Evolutionary conservation across 1,140 invertebrate genomes (phyloP), one percentile per base, ranked within the genome.

Genomic region (Nasonia longicornis): DNA sequence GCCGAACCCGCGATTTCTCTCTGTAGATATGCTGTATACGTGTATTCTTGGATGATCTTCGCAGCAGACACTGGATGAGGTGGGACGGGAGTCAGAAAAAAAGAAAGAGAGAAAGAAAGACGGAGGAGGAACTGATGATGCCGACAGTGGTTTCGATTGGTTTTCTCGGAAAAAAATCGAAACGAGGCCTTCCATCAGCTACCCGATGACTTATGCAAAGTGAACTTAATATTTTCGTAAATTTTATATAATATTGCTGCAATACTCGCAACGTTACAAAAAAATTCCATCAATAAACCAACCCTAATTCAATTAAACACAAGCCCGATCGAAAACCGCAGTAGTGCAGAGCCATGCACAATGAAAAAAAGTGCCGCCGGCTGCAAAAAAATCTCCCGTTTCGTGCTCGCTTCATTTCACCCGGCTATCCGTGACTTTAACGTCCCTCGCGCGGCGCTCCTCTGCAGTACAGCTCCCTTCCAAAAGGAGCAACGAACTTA

Each of bases 401-500:
- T 20, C 20, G 29, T 52, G 14, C 52, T 16, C 31, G 29, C 12
- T 64, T 63, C 48, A 20, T 26, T 75, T 63, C 58, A 64, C n/a
- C 35, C 58, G 7, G 22, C 52, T 26, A 26, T n/a, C 45, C 45
- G 35, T 52, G 26, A 58, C 31, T 29, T 74, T 58, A 31, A 26
- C 45, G 22, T 74, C 26, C 45, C 26, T 48, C 42, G 4, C 12
- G 8, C 71, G 12, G 31, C 48, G 48, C 45, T 52, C 12, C 16
- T 16, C 48, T 3, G 48, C 16, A 58, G 52, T 58, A 58, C 20
- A 58, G 52, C 20, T 20, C 52, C 52, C n/a, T 58, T 58, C 72
- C 72, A 74, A 74, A 63, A 75, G n/a, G 52, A 63, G 29, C 29
- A 64, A 22, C 73, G 20, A 75, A 75, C 7, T 29, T 35, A 20